Percentiles rank a stretch among this genome's conserved stretches.
These are phyloP conservation scores for Lutjanus campechanus DNA, from an alignment of 2,797 vertebrate genomes.

Conservation along the genomic window DNA sequence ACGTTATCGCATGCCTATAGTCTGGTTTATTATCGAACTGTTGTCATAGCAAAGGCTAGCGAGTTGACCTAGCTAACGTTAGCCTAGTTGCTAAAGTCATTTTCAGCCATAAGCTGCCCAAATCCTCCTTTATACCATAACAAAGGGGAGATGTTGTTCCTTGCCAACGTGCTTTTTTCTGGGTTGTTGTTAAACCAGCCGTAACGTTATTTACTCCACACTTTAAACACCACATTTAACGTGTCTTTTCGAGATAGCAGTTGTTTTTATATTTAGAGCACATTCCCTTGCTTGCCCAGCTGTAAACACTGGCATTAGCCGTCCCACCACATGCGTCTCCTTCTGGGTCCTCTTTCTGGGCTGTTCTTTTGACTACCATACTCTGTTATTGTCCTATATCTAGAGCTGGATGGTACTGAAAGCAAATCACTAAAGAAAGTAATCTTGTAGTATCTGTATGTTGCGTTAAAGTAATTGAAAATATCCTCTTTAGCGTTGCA, in stretches of 20 bases:
- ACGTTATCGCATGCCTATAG: rapidly evolving
- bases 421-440: not conserved
- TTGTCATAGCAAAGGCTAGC: conserved; percentile 70
- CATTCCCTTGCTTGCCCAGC: conserved; percentile 71
- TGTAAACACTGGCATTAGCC: conserved; percentile 76
- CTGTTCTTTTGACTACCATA: conserved; percentile 23
- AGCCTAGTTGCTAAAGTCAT: conserved; percentile 81
- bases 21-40: conserved; percentile 55
- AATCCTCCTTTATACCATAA: conserved; percentile 72
- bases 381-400: conserved; percentile 6
- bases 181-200: not conserved
- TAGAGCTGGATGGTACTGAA: not conserved
- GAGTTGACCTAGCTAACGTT: conserved; percentile 76
- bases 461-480: not conserved
- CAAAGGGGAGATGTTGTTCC: conserved; percentile 60
- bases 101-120: conserved; percentile 77
- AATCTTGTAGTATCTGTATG: not conserved
- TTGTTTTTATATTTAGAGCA: conserved; percentile 66
- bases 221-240: not conserved
- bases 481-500: no score
- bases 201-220: not conserved
- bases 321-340: conserved; percentile 54
- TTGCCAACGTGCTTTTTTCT: conserved; percentile 3
- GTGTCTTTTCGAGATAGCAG: conserved; percentile 10
- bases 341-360: conserved; percentile 40